These are phyloP conservation scores for Caenorhabditis sp. DNA, from an alignment of 2,888 invertebrate species.

Conservation along the genomic window DNA sequence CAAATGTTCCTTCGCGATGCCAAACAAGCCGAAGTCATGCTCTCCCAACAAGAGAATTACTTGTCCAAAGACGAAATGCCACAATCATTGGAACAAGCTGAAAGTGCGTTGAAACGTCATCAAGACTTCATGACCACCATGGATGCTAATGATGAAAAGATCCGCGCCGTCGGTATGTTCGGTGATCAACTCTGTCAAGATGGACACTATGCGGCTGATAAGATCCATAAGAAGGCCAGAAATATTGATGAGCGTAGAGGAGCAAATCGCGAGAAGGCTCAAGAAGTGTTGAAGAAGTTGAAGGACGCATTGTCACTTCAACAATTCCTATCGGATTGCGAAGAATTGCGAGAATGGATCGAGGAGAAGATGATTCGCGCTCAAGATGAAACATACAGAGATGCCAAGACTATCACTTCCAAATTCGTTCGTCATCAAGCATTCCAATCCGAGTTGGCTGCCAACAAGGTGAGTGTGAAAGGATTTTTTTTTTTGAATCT, in stretches of 20 bases:
- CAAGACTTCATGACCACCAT: constrained; percentile 98
- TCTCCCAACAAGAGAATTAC: constrained; percentile 97
- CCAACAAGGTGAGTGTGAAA: constrained; percentile 79
- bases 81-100: constrained; percentile 86
- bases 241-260: constrained; percentile 83
- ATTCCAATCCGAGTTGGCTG: constrained; percentile 97
- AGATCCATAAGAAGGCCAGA: constrained; percentile 93
- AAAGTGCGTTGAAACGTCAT: constrained; percentile 93
- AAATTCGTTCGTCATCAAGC: constrained; percentile 99
- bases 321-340: constrained; percentile 89
- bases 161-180: constrained; percentile 89
- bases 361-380: constrained; percentile 96
- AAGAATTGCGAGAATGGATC: constrained; percentile 97
- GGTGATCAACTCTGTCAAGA: constrained; percentile 89
- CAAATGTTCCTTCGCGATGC: constrained; percentile 92
- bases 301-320: constrained; percentile 93
- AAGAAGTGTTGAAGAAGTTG: constrained; percentile 83
- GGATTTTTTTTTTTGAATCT: not conserved
- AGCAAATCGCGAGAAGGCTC: constrained; percentile 87
- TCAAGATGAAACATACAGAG: constrained; percentile 94
- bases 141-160: constrained; percentile 99
- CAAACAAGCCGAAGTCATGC: constrained; percentile 89
- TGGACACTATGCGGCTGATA: constrained; percentile 93
- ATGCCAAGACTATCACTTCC: constrained; percentile 98
- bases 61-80: constrained; percentile 87